Conservation (phyloP, 1,140 invertebrate genomes). For the Asobara japonica region DNA sequence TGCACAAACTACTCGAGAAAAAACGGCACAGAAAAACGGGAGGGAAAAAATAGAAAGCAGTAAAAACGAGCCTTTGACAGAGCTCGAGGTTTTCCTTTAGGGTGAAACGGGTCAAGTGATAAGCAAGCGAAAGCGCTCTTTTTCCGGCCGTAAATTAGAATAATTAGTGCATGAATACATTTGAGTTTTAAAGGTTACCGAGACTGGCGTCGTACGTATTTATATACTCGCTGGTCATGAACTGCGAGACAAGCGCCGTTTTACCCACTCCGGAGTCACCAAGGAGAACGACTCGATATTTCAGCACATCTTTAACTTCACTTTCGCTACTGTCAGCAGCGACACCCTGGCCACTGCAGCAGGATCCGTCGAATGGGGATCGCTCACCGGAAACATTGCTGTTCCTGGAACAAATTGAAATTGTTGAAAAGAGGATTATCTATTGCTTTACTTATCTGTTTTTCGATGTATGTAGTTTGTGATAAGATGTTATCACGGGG, state of each 20-base stretch:
- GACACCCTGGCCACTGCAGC: constrained; percentile 76
- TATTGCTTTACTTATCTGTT: background rate
- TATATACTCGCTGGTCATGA: constrained; percentile 95
- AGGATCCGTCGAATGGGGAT: constrained; percentile 85
- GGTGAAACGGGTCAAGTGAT: constrained; percentile 1
- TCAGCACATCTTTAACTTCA: constrained; percentile 70
- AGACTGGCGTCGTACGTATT: constrained; percentile 90
- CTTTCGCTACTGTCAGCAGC: constrained; percentile 67
- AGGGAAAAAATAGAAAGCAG: background rate
- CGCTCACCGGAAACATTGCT: constrained; percentile 78
- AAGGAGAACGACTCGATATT: constrained; percentile 83
- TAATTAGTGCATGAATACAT: constrained; percentile 23
- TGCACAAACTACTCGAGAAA: constrained; percentile 14
- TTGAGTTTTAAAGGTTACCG: constrained; percentile 69
- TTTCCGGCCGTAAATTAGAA: background rate
- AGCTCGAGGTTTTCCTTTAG: background rate
- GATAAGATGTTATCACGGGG: background rate
- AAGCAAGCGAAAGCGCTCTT: background rate
- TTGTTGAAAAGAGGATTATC: background rate
- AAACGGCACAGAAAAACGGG: constrained; percentile 6
- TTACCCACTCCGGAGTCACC: constrained; percentile 90
- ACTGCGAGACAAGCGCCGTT: constrained; percentile 87
- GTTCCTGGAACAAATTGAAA: constrained; percentile 53
- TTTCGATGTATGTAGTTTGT: background rate
- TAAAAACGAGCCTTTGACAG: background rate